Conservation (phyloP, 2,888 invertebrate genomes). For the Heliconius aoede region DNA sequence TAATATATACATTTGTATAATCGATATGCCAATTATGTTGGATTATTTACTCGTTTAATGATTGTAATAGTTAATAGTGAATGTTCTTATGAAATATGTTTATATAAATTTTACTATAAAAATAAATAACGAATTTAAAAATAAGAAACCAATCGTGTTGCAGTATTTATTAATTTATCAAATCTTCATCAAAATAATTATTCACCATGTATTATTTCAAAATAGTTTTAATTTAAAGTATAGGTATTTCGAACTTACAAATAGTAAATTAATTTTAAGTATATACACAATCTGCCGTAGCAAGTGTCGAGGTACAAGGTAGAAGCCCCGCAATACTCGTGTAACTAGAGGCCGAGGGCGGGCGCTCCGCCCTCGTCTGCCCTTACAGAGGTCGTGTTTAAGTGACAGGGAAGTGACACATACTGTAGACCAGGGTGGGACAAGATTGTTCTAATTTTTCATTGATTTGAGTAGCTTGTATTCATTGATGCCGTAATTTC, state of each 20-base stretch:
- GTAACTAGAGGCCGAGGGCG: conserved; percentile 64
- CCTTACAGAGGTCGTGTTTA: conserved; percentile 45
- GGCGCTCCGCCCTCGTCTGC: conserved; percentile 57
- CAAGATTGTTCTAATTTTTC: conserved; percentile 4
- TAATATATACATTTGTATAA: conserved; percentile 24
- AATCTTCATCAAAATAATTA: background rate
- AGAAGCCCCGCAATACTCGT: conserved; percentile 67
- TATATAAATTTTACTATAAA: background rate
- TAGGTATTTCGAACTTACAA: background rate
- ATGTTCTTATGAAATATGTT: background rate
- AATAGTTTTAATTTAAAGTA: background rate
- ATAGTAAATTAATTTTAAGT: background rate
- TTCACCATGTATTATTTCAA: background rate
- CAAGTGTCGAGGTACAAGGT: conserved; percentile 42
- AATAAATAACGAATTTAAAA: background rate
- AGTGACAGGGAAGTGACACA: conserved; percentile 31
- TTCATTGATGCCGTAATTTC: background rate
- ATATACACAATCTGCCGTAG: conserved; percentile 1
- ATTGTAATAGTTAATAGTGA: background rate
- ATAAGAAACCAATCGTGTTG: background rate
- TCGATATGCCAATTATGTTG: conserved; percentile 16
- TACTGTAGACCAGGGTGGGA: background rate
- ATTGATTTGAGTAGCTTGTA: conserved; percentile 16
- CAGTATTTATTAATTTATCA: background rate
- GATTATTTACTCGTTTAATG: conserved; percentile 9